A percentile compares a stretch with the other conserved stretches of the same genome.
These are phyloP conservation scores for Cherax quadricarinatus DNA, from an alignment of 1,140 invertebrate species.

Conservation along the genomic window DNA sequence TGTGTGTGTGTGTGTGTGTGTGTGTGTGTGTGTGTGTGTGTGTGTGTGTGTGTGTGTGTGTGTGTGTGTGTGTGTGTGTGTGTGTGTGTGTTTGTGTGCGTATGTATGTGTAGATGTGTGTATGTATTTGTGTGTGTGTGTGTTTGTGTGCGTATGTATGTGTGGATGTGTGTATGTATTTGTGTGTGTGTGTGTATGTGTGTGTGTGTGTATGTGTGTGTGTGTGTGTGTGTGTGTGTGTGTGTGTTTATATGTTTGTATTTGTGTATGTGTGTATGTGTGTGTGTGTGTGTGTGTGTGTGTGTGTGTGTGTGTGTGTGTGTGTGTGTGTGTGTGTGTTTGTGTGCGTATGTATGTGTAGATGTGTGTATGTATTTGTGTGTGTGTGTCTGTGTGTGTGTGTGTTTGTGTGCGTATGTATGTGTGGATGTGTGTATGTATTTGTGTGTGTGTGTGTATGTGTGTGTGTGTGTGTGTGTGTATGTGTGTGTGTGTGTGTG, in stretches of 20 bases:
- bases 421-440: too few species aligned
- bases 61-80: not conserved
- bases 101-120: not conserved
- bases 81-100: not conserved
- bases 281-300: not conserved
- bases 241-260: not conserved
- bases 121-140: not conserved
- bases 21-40: not conserved
- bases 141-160: not conserved
- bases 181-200: not conserved
- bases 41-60: not conserved
- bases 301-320: not conserved
- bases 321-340: not conserved
- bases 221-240: not conserved
- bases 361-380: not conserved
- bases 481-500: too few species aligned
- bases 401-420: too few species aligned
- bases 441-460: too few species aligned
- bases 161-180: not conserved
- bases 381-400: not conserved
- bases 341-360: not conserved
- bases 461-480: too few species aligned
- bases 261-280: not conserved
- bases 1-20: not conserved
- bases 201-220: not conserved